These are phyloP conservation scores for Enteromius anoplus DNA, from an alignment of 2,797 vertebrate genomes.

Conservation along the genomic window DNA sequence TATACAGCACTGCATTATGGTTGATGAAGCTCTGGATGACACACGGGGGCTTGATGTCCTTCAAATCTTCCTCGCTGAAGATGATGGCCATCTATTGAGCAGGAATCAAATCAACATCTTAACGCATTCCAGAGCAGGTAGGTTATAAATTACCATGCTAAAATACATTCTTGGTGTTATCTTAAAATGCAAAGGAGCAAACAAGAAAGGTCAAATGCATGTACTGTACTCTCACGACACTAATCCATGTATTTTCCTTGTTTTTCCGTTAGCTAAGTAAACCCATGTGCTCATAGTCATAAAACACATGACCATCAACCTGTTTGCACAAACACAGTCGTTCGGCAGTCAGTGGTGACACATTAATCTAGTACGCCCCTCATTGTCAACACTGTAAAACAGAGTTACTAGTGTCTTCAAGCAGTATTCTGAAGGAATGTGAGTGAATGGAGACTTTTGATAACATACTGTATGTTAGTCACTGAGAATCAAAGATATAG, in stretches of 20 bases:
- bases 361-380: constrained; percentile 32
- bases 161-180: neutral
- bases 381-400: constrained; percentile 53
- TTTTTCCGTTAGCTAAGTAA: constrained; percentile 36
- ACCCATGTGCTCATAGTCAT: constrained; percentile 31
- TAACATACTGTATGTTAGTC: constrained; percentile 20
- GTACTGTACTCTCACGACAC: neutral
- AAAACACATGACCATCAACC: constrained; percentile 46
- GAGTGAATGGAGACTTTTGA: constrained; percentile 23
- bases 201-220: neutral
- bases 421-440: constrained; percentile 24
- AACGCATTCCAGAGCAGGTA: constrained; percentile 5
- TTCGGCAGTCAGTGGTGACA: constrained; percentile 10
- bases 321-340: constrained; percentile 31
- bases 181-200: constrained; percentile 15
- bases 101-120: constrained; percentile 31
- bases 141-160: constrained; percentile 6
- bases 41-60: constrained; percentile 89
- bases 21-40: constrained; percentile 99
- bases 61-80: constrained; percentile 95
- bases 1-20: constrained; percentile 96
- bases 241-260: constrained; percentile 5
- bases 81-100: constrained; percentile 93
- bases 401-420: constrained; percentile 14
- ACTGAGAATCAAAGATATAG: constrained; percentile 22